Evolutionary conservation across 2,113 vertebrate genomes (phyloP).

Genomic region (Tylochromis polylepis): DNA sequence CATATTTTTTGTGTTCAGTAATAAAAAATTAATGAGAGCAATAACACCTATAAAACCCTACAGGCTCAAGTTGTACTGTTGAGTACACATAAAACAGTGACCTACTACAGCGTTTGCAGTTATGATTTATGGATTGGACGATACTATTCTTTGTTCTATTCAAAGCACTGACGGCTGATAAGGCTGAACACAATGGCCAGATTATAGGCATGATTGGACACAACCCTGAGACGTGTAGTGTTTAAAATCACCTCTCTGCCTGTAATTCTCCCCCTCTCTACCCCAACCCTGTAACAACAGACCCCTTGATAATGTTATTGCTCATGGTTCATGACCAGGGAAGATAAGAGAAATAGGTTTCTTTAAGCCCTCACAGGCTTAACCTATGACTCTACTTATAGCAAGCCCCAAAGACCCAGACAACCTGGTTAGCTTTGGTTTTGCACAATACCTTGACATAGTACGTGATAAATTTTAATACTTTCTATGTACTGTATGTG

Average conservation of each 20-base stretch:
- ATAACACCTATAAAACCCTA: background rate
- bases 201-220: conserved; percentile 71
- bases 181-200: conserved; percentile 69
- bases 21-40: background rate
- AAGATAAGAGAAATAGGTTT: conserved; percentile 80
- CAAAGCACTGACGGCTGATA: conserved; percentile 64
- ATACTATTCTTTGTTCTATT: conserved; percentile 69
- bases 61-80: conserved; percentile 24
- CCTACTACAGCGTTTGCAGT: conserved; percentile 60
- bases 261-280: conserved; percentile 67
- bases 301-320: conserved; percentile 76
- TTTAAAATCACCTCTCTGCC: conserved; percentile 67
- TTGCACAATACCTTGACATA: conserved; percentile 45
- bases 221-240: conserved; percentile 52
- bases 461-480: conserved; percentile 42
- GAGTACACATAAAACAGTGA: conserved; percentile 40
- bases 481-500: background rate
- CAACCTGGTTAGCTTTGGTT: conserved; percentile 45
- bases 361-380: conserved; percentile 71
- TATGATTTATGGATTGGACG: conserved; percentile 71
- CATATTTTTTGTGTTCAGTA: background rate
- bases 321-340: conserved; percentile 70
- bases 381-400: conserved; percentile 77
- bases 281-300: conserved; percentile 65
- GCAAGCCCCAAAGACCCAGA: conserved; percentile 51